Base-by-base conservation (phyloP, 2,797 vertebrate genomes). In the Spatula clypeata region DNA sequence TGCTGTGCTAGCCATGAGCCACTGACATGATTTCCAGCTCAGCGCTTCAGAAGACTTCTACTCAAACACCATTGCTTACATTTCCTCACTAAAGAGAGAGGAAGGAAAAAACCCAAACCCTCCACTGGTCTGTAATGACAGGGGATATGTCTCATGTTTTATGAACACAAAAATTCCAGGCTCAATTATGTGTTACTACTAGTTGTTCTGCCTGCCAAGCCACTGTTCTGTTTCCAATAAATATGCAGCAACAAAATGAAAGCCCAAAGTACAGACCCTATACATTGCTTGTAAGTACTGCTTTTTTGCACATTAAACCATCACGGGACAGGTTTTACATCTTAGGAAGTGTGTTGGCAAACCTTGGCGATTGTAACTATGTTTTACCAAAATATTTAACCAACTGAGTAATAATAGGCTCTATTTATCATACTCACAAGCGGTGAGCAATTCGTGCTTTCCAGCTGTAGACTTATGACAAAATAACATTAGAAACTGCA, bases 321-420 rank as follows among this genome's bases (percentile, higher is more conserved):
- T 40, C 77, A 45, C 1, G 5, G 64, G 45, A 92, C 74, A 58
- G 26, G 26, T 58, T 76, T 65, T 57, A 60, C 47, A 36, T 79
- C 53, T 90, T 58, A 82, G 57, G 83, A 85, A 87, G 64, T 7
- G 5, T 8, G 6, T 3, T 88, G 70, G 72, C 67, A 97, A 73
- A 74, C 40, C 38, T 49, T 57, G 24, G 15, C 38, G 3, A 2
- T 29, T 79, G 40, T 89, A 93, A 64, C 80, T 36, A 7, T 45
- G 83, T 61, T 90, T 70, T 84, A 81, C 40, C 36, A 90, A 97
- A 94, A 94, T 58, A 94, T 90, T 95, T 95, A 85, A 69, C 60
- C 44, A 86, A 13, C 24, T 44, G 58, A 75, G 44, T 66, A 95
- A 73, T 53, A 86, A 86, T 49, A 84, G 58, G 12, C 31, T 19